Base-by-base conservation (phyloP, 2,113 vertebrate genomes). In the Cyprinodon brontotheroides region DNA sequence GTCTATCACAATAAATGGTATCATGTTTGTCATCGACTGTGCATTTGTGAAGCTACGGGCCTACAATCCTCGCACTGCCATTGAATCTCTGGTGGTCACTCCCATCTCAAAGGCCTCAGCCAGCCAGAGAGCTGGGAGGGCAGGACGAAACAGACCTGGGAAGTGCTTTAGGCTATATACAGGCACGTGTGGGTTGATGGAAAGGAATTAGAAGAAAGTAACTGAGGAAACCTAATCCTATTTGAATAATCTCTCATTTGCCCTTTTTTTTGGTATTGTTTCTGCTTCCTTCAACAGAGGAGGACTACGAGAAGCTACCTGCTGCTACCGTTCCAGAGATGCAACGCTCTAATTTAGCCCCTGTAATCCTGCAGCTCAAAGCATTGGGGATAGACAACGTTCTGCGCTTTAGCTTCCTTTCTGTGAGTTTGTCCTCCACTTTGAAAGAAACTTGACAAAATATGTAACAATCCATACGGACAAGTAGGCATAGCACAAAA, bases 291-390 rank as follows among this genome's bases (percentile, higher is more conserved):
- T n/a, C 71, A 61, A 38, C 92, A 99, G 98, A 99, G 94, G 98
- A 99, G 79, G 97, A 97, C 90, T 99, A 97, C 82, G 96, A 97
- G 92, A 96, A 97, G 90, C 76, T 99, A 88, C 97, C 97, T 0
- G 92, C 94, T 12, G 93, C 94, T 37, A 98, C 97, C 0, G 95
- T 99, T 39, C 98, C 98, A 0, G 98, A 99, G 94, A 99, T 99
- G 98, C 98, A 99, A 91, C 96, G 98, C 78, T 96, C 96, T 68
- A 98, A 98, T 91, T 92, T 99, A 79, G 96, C 97, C 0, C 98
- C 98, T 0, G 98, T 99, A 88, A 96, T 99, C 90, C 92, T 99
- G 79, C 98, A 99, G 94, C 96, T 99, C 81, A 99, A 99, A 92
- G 98, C 98, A 3, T 87, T 99, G 74, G 98, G 98, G 11, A 97